Base-by-base conservation (phyloP, 2,113 vertebrate species). In the Bubo blakistoni region DNA sequence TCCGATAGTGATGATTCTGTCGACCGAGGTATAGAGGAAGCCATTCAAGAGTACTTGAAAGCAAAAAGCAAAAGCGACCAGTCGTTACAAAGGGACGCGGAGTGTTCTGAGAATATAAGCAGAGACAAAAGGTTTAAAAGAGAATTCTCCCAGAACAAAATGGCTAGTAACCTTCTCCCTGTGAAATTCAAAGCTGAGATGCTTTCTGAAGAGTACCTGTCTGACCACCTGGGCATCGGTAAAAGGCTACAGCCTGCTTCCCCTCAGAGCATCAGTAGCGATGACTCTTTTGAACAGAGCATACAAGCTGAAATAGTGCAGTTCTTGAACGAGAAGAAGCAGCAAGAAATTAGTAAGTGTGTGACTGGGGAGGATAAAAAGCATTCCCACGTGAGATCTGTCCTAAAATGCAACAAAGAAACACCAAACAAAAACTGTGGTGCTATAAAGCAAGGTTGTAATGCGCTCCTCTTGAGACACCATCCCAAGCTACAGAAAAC, bases 1-100 rank as follows among this genome's bases (percentile, higher is more conserved):
- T 98, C 99, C 0, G 99, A 99, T 88, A 99, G 99, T 0, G 99
- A 99, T 0, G 99, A 99, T 83, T 99, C 99, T 4, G 99, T 99
- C 81, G 99, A 99, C 97, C 90, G 99, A 72, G 99, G 98, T 61
- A 99, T 99, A 18, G 99, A 99, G 91, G 98, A 99, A 88, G 99
- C 99, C 38, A 99, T 99, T 96, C 98, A 99, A 61, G 99, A 99
- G 95, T 99, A 99, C 92, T 96, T 99, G 82, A 99, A 99, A 96
- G 98, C 99, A 46, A 99, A 98, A 94, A 98, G 98, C 63, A 98
- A 96, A 20, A 67, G 77, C 2, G 18, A 87, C 18, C 94, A 69
- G 59, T 84, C 94, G 0, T 25, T 87, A 63, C 84, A 96, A 7
- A 69, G 92, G 65, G 76, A 77, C 42, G 52, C 95, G 5, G 94